Evolutionary conservation across 1,140 invertebrate genomes (phyloP), one percentile per base, ranked within the genome.

Genomic region (Epicauta chinensis): DNA sequence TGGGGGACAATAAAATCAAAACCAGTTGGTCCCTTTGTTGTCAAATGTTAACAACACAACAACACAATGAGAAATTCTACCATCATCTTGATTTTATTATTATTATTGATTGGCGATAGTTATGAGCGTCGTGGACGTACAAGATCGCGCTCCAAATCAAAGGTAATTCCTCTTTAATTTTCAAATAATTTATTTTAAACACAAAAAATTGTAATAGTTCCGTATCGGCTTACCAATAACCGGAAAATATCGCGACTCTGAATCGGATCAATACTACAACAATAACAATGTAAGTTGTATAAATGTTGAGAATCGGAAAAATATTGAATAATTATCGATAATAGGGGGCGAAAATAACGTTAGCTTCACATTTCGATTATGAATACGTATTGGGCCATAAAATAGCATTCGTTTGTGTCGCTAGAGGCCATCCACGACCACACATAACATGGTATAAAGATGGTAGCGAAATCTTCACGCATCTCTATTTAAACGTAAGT

Each of bases 381-480:
- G 90, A 93, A 78, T 95, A 93, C 71, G 86, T 90, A 29, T 68
- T 95, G 55, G 92, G 92, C 3, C 91, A 94, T 70, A 95, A 94
- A 73, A 93, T 95, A 44, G 86, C 86, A 1, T 94, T 95, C 63
- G 73, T 94, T 12, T 95, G 92, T 67, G 84, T 89, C 11, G 91
- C 91, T 1, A 83, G 82, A 65, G 91, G 91, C 11, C 81, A 80
- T 52, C 91, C 91, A 2, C 73, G 88, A 37, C 89, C 89, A 0
- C 86, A 90, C 29, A 91, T 93, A 32, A 93, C 89, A 6, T 93
- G 91, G 91, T 93, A 89, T 66, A 94, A 94, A 71, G 91, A 94
- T 73, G 90, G 90, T 7, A 82, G 85, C 12, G 91, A 94, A 70
- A 84, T 95, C 60, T 91, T 90, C 56, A 81, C 84, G 12, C 91